These are phyloP conservation scores for Psix sp. DNA, from an alignment of 1,140 invertebrate genomes.

Conservation along the genomic window DNA sequence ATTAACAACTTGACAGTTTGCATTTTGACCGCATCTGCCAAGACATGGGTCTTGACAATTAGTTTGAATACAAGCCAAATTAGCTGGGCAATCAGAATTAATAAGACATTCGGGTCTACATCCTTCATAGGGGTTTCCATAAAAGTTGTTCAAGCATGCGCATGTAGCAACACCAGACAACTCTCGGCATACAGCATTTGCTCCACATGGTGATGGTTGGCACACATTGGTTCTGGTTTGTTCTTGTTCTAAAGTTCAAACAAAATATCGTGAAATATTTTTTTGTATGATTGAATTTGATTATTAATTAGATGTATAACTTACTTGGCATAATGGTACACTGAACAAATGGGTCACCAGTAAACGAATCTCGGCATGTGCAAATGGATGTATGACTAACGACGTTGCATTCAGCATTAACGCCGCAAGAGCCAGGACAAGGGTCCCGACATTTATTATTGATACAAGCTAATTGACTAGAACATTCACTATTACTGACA, in stretches of 20 bases:
- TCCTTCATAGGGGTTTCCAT: slow-evolving; percentile 87
- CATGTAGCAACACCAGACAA: slow-evolving; percentile 82
- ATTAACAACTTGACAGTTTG: slow-evolving; percentile 84
- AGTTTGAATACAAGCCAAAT: slow-evolving; percentile 82
- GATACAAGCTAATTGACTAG: slow-evolving; percentile 77
- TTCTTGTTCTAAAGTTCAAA: slow-evolving; percentile 22
- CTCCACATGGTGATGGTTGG: slow-evolving; percentile 83
- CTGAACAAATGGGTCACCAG: slow-evolving; percentile 85
- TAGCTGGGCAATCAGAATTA: slow-evolving; percentile 83
- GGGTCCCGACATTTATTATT: slow-evolving; percentile 79
- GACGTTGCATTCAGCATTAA: slow-evolving; percentile 81
- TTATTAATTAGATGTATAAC: slow-evolving; percentile 11
- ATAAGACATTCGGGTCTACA: slow-evolving; percentile 84
- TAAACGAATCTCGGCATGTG: slow-evolving; percentile 81
- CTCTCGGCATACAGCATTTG: slow-evolving; percentile 85
- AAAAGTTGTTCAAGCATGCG: slow-evolving; percentile 83
- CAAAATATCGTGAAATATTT: background rate
- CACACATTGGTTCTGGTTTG: slow-evolving; percentile 76
- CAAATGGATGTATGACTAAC: slow-evolving; percentile 81
- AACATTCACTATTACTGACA: slow-evolving; percentile 78
- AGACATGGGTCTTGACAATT: slow-evolving; percentile 86
- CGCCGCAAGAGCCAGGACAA: slow-evolving; percentile 78
- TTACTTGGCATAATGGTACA: slow-evolving; percentile 79
- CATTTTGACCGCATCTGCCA: slow-evolving; percentile 84
- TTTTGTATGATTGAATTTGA: background rate